Conservation (phyloP, 2,888 invertebrate genomes). For the Plagodis dolabraria region DNA sequence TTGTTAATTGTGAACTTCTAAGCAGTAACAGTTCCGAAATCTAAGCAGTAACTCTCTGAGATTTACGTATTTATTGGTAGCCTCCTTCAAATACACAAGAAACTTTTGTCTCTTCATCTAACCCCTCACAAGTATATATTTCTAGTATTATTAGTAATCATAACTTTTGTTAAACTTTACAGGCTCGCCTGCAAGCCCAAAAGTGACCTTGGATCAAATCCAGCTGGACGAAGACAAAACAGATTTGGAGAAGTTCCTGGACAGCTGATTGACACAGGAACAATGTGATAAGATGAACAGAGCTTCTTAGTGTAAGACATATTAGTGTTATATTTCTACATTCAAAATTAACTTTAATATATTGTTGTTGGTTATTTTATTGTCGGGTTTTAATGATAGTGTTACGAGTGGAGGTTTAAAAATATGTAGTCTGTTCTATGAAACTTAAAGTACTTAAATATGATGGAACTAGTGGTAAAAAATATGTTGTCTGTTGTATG, state of each 20-base stretch:
- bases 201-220: constrained; percentile 71
- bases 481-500: too few relatives aligned
- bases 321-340: constrained; percentile 54
- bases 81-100: too few relatives aligned
- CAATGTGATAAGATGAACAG: constrained; percentile 16
- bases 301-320: constrained; percentile 36
- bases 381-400: constrained; percentile 18
- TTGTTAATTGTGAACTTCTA: too few relatives aligned
- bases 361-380: constrained; percentile 51
- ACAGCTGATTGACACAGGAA: constrained; percentile 56
- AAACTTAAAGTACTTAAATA: too few relatives aligned
- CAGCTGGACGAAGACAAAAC: constrained; percentile 67
- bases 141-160: too few relatives aligned
- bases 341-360: constrained; percentile 60
- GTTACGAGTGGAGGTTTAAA: background rate
- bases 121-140: too few relatives aligned
- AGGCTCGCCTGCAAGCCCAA: constrained; percentile 55
- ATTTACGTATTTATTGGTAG: too few relatives aligned
- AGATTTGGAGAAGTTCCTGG: constrained; percentile 74
- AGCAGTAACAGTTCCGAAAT: too few relatives aligned
- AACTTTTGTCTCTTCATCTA: too few relatives aligned
- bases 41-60: too few relatives aligned
- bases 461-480: too few relatives aligned
- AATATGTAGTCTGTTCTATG: too few relatives aligned
- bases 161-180: constrained; percentile 39